phyloP scores from a whole-genome alignment of 2,888 invertebrate genomes.

The Drosophila mimetica region DNA sequence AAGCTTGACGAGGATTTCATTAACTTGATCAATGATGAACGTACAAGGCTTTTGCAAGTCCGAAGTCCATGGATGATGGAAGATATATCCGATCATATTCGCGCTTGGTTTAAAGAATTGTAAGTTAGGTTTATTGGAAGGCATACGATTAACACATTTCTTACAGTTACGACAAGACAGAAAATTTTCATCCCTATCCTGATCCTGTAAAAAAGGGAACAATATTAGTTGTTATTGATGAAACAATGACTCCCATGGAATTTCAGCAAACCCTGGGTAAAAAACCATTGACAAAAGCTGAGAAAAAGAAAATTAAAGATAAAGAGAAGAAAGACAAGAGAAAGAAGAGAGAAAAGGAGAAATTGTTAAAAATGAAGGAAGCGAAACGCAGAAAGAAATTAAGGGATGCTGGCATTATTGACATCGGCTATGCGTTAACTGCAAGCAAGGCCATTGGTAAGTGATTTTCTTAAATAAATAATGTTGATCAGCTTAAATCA shows the following conservation, averaged over 20 bases:
- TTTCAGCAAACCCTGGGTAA: conserved; percentile 71
- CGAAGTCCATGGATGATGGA: conserved; percentile 87
- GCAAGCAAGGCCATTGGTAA: conserved; percentile 73
- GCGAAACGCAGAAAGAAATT: conserved; percentile 73
- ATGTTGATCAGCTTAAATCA: too few species aligned
- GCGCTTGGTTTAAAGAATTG: conserved; percentile 90
- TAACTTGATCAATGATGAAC: conserved; percentile 84
- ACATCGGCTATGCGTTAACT: conserved; percentile 65
- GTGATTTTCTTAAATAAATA: neutral
- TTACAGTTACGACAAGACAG: conserved; percentile 74
- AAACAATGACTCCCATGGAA: conserved; percentile 84
- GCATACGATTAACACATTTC: neutral
- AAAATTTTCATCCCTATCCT: conserved; percentile 85
- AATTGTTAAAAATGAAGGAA: conserved; percentile 65
- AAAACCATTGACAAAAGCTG: conserved; percentile 77
- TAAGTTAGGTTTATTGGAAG: conserved; percentile 75
- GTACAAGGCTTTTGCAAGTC: conserved; percentile 84
- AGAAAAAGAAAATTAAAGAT: conserved; percentile 72
- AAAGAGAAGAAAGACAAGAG: conserved; percentile 66
- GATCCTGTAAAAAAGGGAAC: conserved; percentile 85
- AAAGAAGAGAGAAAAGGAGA: conserved; percentile 68
- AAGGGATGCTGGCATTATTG: conserved; percentile 69
- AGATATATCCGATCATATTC: conserved; percentile 90
- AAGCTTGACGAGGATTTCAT: conserved; percentile 75
- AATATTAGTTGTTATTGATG: conserved; percentile 84